These are phyloP conservation scores for Lophochroa leadbeateri DNA, from an alignment of 2,113 vertebrate genomes.

Conservation along the genomic window DNA sequence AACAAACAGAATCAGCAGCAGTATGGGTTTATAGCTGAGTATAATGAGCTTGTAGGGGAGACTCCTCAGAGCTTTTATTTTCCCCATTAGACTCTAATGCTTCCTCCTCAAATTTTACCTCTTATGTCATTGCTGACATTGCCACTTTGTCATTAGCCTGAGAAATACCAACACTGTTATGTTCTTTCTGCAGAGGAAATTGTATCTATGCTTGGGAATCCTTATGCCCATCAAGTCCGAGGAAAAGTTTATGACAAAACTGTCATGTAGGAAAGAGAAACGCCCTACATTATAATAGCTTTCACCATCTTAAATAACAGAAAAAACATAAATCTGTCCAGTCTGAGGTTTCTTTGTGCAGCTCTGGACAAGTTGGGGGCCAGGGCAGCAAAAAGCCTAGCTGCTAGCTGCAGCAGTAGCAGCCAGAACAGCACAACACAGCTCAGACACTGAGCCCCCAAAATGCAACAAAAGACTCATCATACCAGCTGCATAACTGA, in stretches of 20 bases:
- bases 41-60: fast-evolving
- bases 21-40: not conserved
- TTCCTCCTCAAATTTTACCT: not conserved
- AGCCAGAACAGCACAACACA: not conserved
- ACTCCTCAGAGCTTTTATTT: not conserved
- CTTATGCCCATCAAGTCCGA: not conserved
- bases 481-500: not conserved
- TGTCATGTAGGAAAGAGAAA: not conserved
- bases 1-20: not conserved
- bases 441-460: not conserved
- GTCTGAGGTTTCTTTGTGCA: not conserved
- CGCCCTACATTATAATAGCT: not conserved
- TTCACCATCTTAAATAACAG: not conserved
- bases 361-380: not conserved
- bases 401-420: not conserved
- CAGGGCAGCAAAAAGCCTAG: not conserved
- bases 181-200: not conserved
- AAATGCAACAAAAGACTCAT: fast-evolving
- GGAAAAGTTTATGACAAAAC: not conserved
- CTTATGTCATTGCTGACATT: not conserved
- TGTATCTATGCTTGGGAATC: not conserved
- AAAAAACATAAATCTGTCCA: not conserved
- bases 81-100: not conserved
- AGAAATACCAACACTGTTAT: not conserved
- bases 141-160: not conserved